Conservation (phyloP, 2,113 vertebrate genomes). For the Orientallactaga bullata region DNA sequence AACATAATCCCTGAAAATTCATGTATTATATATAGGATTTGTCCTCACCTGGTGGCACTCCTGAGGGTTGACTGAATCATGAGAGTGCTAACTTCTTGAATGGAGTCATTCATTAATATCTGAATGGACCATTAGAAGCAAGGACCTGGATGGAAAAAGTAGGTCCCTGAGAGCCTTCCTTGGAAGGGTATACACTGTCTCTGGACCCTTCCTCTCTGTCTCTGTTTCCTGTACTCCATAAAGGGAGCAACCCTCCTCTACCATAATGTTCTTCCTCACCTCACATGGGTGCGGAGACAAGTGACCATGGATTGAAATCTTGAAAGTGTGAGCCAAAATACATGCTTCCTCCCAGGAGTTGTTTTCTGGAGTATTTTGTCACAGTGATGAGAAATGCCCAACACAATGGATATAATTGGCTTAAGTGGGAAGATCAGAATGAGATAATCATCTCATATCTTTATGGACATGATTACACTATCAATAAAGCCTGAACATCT, state of each 20-base stretch:
- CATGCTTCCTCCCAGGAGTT: background rate
- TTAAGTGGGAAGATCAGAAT: background rate
- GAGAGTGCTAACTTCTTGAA: background rate
- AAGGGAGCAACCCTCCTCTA: background rate
- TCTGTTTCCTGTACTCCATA: background rate
- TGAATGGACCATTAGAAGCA: background rate
- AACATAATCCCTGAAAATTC: background rate
- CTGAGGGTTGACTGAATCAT: background rate
- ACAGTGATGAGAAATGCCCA: background rate
- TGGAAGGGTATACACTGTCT: background rate
- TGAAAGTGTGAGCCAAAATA: background rate
- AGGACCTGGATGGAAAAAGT: background rate
- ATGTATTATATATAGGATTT: background rate
- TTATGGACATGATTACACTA: background rate
- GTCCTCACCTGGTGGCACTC: too few relatives aligned
- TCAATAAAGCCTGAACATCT: constrained; percentile 3
- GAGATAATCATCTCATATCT: background rate
- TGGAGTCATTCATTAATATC: background rate
- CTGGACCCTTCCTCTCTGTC: background rate
- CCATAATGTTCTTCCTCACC: background rate
- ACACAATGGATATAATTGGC: background rate
- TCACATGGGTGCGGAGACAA: background rate
- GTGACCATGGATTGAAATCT: background rate
- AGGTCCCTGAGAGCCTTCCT: background rate
- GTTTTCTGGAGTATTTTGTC: background rate